Evolutionary conservation across 2,888 invertebrate species (phyloP), one percentile per base, ranked within the genome.

Genomic region (Perizoma flavofasciatum): DNA sequence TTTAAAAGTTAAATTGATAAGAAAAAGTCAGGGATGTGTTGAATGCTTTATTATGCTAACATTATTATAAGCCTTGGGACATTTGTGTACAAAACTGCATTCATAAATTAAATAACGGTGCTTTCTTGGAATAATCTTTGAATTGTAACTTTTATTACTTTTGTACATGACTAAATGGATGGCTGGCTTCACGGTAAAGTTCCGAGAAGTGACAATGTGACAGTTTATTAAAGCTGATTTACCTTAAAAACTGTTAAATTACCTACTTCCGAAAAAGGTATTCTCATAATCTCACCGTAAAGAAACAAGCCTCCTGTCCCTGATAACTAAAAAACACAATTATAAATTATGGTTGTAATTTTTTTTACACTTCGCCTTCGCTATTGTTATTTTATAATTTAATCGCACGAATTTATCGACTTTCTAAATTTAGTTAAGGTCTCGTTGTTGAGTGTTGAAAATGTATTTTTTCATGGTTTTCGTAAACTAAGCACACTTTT

Each of bases 391-490:
- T 74, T 78, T 80, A 61, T 83, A 78, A 78, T 83, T 89, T 86
- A 83, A 86, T 81, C 88, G 89, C 89, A 91, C 89, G 89, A 90
- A 91, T 90, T 88, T 89, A 89, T 79, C 70, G 74, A 82, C 75
- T 81, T 74, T 81, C 79, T 78, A 78, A 82, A 75, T 77, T 73
- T 74, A 74, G 73, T 73, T 77, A 78, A 73, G 75, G 46, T 58
- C 58, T 59, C 57, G 59, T 67, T 63, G 67, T 67, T 67, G 68
- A 68, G 63, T 67, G 65, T 66, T 68, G 53, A 59, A 56, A 66
- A 55, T 69, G 69, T 69, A 69, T 69, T 67, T 69, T 67, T 69
- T 67, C 63, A 66, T 69, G 61, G 50, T 66, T 69, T 67, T 69
- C 59, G 45, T 65, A 58, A 59, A 65, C 11, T 58, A 87, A 89